Percentiles rank a stretch among this genome's conserved stretches.
These are phyloP conservation scores for Fistularia tabacaria DNA, from an alignment of 2,797 vertebrate species.

Conservation along the genomic window DNA sequence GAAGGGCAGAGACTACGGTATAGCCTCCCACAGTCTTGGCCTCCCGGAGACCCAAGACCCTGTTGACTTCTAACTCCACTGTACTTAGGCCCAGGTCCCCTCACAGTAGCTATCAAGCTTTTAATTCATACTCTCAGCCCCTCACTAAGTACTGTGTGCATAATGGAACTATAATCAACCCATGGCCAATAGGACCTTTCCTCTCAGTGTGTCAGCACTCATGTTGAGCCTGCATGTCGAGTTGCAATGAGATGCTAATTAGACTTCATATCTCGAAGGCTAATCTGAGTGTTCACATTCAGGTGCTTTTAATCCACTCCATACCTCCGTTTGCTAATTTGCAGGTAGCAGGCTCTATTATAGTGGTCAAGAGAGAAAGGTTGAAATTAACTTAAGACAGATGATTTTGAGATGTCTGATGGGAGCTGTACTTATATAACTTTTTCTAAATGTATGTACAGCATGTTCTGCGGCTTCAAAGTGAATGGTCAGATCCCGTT, in stretches of 20 bases:
- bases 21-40: slow-evolving; percentile 51
- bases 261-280: slow-evolving; percentile 66
- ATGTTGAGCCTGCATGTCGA: slow-evolving; percentile 65
- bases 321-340: slow-evolving; percentile 56
- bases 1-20: slow-evolving; percentile 62
- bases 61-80: slow-evolving; percentile 63
- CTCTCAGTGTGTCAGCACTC: slow-evolving; percentile 69
- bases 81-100: slow-evolving; percentile 59
- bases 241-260: slow-evolving; percentile 75
- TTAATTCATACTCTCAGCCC: slow-evolving; percentile 72
- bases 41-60: slow-evolving; percentile 63
- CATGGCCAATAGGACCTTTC: slow-evolving; percentile 63
- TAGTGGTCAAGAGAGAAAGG: slow-evolving; percentile 26
- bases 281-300: slow-evolving; percentile 72
- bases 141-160: slow-evolving; percentile 68
- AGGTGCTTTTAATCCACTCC: slow-evolving; percentile 72
- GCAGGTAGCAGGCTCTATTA: slow-evolving; percentile 42
- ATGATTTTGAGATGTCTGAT: slow-evolving; percentile 36
- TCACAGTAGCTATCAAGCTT: slow-evolving; percentile 69
- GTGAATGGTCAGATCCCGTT: slow-evolving; percentile 48
- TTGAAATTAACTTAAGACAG: slow-evolving; percentile 38
- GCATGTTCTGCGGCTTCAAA: slow-evolving; percentile 23
- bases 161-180: slow-evolving; percentile 75
- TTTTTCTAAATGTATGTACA: slow-evolving; percentile 19
- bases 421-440: slow-evolving; percentile 17